Base-by-base conservation (phyloP, 1,140 invertebrate genomes). In the Micrasema longulum region DNA sequence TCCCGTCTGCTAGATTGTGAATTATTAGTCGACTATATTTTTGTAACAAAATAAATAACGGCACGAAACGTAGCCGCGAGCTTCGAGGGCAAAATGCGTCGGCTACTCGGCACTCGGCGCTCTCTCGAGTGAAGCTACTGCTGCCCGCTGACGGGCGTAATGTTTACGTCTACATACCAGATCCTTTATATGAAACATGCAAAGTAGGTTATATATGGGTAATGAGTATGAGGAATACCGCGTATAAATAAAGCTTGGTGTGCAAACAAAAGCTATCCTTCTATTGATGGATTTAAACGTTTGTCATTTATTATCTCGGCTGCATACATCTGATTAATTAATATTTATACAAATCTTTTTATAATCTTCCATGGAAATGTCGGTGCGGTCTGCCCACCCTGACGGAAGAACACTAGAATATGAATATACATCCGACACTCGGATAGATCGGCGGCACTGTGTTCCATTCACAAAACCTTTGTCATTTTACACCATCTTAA, bases 291-390 rank as follows among this genome's bases (percentile, higher is more conserved):
- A 69, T 71, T 69, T 72, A 69, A 72, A n/a, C n/a, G n/a, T n/a
- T n/a, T 66, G 70, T 72, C 74, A 72, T 75, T 75, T 75, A 75
- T 72, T 72, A 71, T 72, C 73, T 75, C 69, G 73, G 69, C 73
- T 69, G 60, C 73, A 71, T 75, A 12, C 72, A 74, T 74, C 70
- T 62, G 36, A 65, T 69, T 71, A 41, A 69, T 55, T 35, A 10
- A 45, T 31, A 20, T 36, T 1, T n/a, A 55, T 57, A 12, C n/a
- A 47, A 67, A 60, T 31, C 31, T 45, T 67, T 67, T 0, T 12
- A 23, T 57, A 14, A n/a, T 57, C 26, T 45, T 14, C 41, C 41
- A n/a, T n/a, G n/a, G n/a, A n/a, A n/a, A n/a, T 45, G 41, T 45
- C 16, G 41, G 9, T n/a, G 41, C 16, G 38, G 38, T 23, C 38